phyloP scores from a whole-genome alignment of 1,140 invertebrate genomes.

The Myzus persicae region DNA sequence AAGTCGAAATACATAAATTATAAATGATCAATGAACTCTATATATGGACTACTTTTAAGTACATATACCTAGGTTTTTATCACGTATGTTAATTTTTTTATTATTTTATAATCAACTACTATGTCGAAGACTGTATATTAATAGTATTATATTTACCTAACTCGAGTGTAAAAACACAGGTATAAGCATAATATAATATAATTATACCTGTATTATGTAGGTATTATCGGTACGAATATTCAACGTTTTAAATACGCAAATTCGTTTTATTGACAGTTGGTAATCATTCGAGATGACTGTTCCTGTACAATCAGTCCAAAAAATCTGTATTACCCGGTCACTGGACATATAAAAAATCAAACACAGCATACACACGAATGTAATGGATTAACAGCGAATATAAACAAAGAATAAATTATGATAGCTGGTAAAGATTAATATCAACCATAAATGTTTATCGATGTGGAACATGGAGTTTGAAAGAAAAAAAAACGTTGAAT shows the following conservation, averaged over 20 bases:
- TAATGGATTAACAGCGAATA: background rate
- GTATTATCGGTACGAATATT: background rate
- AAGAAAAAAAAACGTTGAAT: slow-evolving; percentile 6
- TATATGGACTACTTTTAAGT: background rate
- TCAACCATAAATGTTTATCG: background rate
- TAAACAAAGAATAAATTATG: slow-evolving; percentile 16
- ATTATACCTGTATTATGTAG: too few relatives aligned
- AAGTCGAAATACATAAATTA: background rate
- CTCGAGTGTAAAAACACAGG: background rate
- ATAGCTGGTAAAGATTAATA: background rate
- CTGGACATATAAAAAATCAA: background rate
- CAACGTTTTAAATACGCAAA: background rate
- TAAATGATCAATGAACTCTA: background rate
- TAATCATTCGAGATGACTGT: background rate
- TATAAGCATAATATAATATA: background rate
- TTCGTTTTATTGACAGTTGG: background rate
- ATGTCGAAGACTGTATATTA: background rate
- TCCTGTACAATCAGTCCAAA: background rate
- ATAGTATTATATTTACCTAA: background rate
- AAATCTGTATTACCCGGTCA: background rate
- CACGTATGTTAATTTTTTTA: background rate
- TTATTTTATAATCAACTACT: background rate
- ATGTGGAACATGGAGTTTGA: background rate
- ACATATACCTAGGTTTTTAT: background rate
- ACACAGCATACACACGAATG: background rate